Conservation (phyloP, 2,113 vertebrate genomes). For the Neopipo cinnamomea region DNA sequence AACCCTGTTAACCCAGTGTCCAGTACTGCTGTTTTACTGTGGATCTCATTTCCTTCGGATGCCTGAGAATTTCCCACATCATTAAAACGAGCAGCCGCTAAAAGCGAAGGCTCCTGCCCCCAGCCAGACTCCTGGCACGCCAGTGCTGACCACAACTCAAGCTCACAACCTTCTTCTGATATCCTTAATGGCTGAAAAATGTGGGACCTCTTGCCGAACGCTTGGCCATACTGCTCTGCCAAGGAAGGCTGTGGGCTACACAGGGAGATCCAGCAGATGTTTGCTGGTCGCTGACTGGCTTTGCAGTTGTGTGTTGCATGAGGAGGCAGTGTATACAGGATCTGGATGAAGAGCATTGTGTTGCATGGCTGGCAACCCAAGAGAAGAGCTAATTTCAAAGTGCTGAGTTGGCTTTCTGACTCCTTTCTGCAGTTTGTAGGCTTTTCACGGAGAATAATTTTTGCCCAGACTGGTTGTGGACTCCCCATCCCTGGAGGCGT, state of each 20-base stretch:
- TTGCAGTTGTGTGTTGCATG: not conserved
- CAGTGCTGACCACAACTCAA: not conserved
- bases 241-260: not conserved
- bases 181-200: not conserved
- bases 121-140: constrained; percentile 16
- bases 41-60: constrained; percentile 1
- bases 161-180: not conserved
- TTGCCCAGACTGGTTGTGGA: not conserved
- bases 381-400: not conserved
- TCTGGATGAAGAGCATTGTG: not conserved
- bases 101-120: not conserved
- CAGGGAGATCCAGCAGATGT: not conserved
- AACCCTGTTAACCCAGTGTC: not conserved
- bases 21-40: not conserved
- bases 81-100: constrained; percentile 17
- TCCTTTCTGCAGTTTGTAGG: not conserved
- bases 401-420: not conserved
- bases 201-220: not conserved
- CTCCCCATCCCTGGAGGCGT: not conserved
- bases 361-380: not conserved
- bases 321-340: not conserved
- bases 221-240: not conserved
- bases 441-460: not conserved
- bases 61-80: constrained; percentile 31
- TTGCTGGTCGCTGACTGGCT: not conserved